A percentile compares a stretch with the other conserved stretches of the same genome.
These are phyloP conservation scores for Anticlea derivata DNA, from an alignment of 2,888 invertebrate species.

Conservation along the genomic window DNA sequence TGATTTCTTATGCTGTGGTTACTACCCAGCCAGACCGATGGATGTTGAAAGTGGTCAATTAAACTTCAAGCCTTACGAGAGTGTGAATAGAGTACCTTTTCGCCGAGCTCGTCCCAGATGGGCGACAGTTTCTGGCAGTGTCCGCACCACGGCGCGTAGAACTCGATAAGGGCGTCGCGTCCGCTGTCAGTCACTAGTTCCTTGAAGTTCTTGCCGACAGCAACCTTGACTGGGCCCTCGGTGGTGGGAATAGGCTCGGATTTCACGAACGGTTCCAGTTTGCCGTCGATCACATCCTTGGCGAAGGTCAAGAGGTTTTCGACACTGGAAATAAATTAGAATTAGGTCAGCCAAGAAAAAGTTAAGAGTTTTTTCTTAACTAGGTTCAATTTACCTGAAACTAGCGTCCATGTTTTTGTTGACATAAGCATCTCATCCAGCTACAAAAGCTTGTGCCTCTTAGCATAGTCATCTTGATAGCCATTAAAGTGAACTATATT, in stretches of 20 bases:
- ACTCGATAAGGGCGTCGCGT: slow-evolving; percentile 97
- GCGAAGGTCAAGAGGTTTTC: slow-evolving; percentile 94
- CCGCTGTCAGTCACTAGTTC: slow-evolving; percentile 95
- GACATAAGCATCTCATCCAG: not conserved
- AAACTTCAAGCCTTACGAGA: not conserved
- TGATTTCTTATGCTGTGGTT: no score
- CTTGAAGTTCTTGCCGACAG: slow-evolving; percentile 98
- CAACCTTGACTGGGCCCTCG: slow-evolving; percentile 92
- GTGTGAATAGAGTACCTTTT: slow-evolving; percentile 82
- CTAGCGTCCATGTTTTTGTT: no score
- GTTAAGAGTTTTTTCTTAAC: no score
- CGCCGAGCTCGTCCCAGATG: slow-evolving; percentile 96
- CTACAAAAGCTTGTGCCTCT: no score
- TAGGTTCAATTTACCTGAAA: no score
- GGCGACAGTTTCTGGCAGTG: slow-evolving; percentile 99
- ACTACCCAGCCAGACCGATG: no score
- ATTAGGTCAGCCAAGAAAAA: no score
- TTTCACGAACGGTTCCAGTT: slow-evolving; percentile 96
- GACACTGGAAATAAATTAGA: slow-evolving; percentile 87
- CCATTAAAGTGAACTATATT: no score
- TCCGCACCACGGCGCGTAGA: slow-evolving; percentile 99
- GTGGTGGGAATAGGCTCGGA: slow-evolving; percentile 97
- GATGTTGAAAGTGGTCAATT: no score
- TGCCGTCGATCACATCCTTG: slow-evolving; percentile 90
- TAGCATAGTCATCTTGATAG: no score